phyloP scores from a whole-genome alignment of 1,140 invertebrate genomes.

The Philopotamus ludificatus region DNA sequence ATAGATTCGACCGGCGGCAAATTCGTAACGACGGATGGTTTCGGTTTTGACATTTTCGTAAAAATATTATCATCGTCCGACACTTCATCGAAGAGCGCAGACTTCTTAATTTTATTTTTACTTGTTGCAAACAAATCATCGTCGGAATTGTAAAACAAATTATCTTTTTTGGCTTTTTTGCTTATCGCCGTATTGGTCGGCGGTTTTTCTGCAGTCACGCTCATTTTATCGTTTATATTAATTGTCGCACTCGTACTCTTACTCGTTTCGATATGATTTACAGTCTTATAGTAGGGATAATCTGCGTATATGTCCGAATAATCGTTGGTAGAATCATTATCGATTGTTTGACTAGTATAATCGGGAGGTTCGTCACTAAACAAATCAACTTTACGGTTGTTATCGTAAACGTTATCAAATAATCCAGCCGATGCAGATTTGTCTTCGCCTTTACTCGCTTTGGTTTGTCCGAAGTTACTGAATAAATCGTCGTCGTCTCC shows the following conservation, averaged over 20 bases:
- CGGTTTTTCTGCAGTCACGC: too few species aligned
- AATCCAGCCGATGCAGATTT: not conserved
- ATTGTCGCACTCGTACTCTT: too few species aligned
- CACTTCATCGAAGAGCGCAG: too few species aligned
- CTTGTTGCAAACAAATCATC: conserved; percentile 48
- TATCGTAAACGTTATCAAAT: not conserved
- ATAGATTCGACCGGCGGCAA: not conserved
- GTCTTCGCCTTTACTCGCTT: conserved; percentile 47
- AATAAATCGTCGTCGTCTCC: conserved; percentile 37
- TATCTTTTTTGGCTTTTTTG: too few species aligned
- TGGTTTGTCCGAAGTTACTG: conserved; percentile 42
- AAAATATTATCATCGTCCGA: not conserved
- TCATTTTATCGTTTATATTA: too few species aligned
- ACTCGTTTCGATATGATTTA: too few species aligned
- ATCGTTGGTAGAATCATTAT: too few species aligned
- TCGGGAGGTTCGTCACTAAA: conserved; percentile 41
- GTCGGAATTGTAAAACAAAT: conserved; percentile 32
- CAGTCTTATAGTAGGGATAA: too few species aligned
- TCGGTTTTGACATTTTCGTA: not conserved
- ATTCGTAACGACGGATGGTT: not conserved
- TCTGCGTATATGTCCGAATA: too few species aligned
- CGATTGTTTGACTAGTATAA: too few species aligned
- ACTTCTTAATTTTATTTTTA: conserved; percentile 5
- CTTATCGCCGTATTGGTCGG: too few species aligned
- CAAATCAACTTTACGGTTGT: conserved; percentile 45